Base-by-base conservation (phyloP, 2,888 invertebrate genomes). In the Panzeria rudis region DNA sequence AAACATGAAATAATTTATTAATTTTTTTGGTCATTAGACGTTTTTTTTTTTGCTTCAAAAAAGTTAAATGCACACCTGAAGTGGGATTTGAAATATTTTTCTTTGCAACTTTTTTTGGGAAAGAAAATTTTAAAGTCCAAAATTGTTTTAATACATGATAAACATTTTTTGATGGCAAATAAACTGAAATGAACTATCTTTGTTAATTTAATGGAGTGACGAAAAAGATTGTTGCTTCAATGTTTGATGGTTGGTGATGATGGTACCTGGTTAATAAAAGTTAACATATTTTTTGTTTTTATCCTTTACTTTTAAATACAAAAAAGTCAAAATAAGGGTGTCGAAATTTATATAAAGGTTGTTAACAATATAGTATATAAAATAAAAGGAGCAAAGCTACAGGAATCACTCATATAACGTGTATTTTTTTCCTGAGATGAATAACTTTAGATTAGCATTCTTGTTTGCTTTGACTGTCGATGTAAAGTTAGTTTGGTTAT, bases 1-100 rank as follows among this genome's bases (percentile, higher is more conserved):
- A 80, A 35, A 64, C 72, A 73, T 50, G 72, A 80, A 56, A 72
- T 35, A 56, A 80, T 73, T 71, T 72, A 56, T 59, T 20, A 71
- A 47, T 56, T 44, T 62, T 69, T 69, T 69, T 61, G 0, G 29
- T 9, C 41, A 52, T 15, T 20, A 69, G 17, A 61, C n/a, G 35
- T 69, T 41, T 61, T 69, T 41, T 41, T 29, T 54, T 62, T n/a
- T 13, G 17, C 13, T 25, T 11, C 9, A 20, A 50, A 41, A 32
- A 66, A 41, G 23, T 47, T 38, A 38, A 73, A 20, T 75, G 68
- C 62, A 81, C 68, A 75, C 68, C 75, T 75, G 73, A 73, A 62
- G 20, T 54, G 13, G 41, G 44, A 54, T 66, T 66, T 32, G 8
- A 52, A 62, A 38, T 25, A 5, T 13, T 5, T 38, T 38, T 38